Evolutionary conservation across 2,113 vertebrate species (phyloP).

Genomic region (Bostrychus sinensis): DNA sequence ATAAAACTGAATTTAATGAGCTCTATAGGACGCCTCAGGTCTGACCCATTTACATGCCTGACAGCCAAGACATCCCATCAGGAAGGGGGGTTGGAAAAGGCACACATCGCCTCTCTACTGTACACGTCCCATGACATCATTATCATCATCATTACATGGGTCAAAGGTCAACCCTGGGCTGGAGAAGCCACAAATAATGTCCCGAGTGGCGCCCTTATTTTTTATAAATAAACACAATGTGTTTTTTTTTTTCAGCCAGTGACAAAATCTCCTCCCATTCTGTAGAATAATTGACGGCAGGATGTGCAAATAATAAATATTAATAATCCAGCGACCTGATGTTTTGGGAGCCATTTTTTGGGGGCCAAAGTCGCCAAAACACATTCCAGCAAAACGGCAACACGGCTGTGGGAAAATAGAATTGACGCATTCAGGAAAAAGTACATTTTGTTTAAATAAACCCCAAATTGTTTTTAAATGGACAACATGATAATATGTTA

Average conservation of each 20-base stretch:
- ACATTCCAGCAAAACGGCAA: conserved; percentile 28
- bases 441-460: conserved; percentile 7
- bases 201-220: conserved; percentile 47
- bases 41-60: conserved; percentile 29
- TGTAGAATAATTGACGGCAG: conserved; percentile 68
- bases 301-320: conserved; percentile 77
- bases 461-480: conserved; percentile 7
- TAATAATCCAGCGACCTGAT: conserved; percentile 65
- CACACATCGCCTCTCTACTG: not conserved
- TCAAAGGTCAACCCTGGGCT: conserved; percentile 40
- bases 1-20: conserved; percentile 53
- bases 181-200: conserved; percentile 30
- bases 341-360: conserved; percentile 68
- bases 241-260: conserved; percentile 46
- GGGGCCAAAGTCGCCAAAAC: conserved; percentile 60
- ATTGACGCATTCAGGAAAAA: conserved; percentile 29
- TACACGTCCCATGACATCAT: conserved; percentile 32
- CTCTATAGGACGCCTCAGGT: conserved; percentile 37
- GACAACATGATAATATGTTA: not conserved
- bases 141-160: conserved; percentile 26
- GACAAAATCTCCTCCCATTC: conserved; percentile 66
- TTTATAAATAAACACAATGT: conserved; percentile 69
- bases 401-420: conserved; percentile 58
- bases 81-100: not conserved
- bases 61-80: conserved; percentile 18